Evolutionary conservation across 2,797 vertebrate species (phyloP), one percentile per base, ranked within the genome.

Genomic region (Danio kyathit): DNA sequence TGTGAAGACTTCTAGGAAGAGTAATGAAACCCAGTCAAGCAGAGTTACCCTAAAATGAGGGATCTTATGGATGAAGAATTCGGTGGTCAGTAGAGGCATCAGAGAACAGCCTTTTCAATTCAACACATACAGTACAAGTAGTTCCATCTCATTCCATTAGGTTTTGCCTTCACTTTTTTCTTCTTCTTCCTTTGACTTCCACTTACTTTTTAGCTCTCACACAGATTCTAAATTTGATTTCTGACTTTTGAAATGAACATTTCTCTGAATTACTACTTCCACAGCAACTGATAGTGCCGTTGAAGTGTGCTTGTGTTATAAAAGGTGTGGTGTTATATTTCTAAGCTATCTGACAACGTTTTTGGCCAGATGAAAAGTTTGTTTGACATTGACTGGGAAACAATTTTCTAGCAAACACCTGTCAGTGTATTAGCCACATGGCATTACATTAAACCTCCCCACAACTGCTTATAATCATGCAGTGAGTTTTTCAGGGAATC

Each of bases 61-160:
- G 85, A 88, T 89, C 90, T 90, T 86, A 92, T 90, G 86, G 91
- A 93, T 92, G 88, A 90, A 85, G 85, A 90, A 89, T 88, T 88
- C 51, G 41, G 66, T 19, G 76, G 74, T 78, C 41, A 57, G 70
- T 40, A 74, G 69, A 77, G 74, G 75, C 64, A 29, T 57, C 61
- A 49, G 43, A 51, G 72, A 61, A 44, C 49, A 54, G 44, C 11
- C 54, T 16, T 7, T 61, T 41, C 8, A 48, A 63, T 76, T 38
- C n/a, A 72, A 67, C 21, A 66, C 38, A 75, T 73, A 41, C 8
- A 21, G 6, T 49, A 59, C 64, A 72, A 57, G 59, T 51, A 49
- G 59, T 65, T 66, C 71, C 49, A 44, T 74, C 70, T 72, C 52
- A 71, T 65, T 51, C 29, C 9, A 13, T 74, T 4, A 46, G 7